Percentiles rank a stretch among this genome's conserved stretches.
These are phyloP conservation scores for Nomada fucata DNA, from an alignment of 2,888 invertebrate genomes.

Conservation along the genomic window DNA sequence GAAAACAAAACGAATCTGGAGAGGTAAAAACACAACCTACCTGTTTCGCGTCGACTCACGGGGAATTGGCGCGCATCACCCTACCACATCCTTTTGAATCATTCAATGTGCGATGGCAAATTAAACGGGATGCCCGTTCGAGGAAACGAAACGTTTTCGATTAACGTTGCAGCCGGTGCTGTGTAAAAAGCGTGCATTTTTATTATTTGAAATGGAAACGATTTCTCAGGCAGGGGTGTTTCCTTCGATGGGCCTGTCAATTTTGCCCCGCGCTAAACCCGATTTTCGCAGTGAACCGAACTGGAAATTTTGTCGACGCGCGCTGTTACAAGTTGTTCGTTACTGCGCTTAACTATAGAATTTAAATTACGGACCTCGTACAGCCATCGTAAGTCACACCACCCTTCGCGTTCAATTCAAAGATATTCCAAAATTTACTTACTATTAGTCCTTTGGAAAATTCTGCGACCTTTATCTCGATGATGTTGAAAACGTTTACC, in stretches of 20 bases:
- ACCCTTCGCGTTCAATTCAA: neutral
- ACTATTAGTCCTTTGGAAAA: neutral
- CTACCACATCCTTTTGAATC: slow-evolving; percentile 2
- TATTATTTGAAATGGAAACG: too few species aligned
- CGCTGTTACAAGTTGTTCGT: too few species aligned
- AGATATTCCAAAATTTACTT: neutral
- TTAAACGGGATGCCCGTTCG: neutral
- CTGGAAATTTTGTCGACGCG: too few species aligned
- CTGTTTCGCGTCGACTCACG: slow-evolving; percentile 10
- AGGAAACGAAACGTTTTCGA: neutral
- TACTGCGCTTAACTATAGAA: too few species aligned
- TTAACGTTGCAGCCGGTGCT: too few species aligned
- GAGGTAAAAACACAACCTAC: slow-evolving; percentile 1
- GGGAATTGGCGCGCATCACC: slow-evolving; percentile 30
- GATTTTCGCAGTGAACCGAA: too few species aligned
- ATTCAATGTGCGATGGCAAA: neutral
- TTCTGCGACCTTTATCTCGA: too few species aligned
- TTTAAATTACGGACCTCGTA: neutral
- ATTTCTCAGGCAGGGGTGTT: too few species aligned
- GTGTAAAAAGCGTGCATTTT: too few species aligned
- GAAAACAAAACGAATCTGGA: neutral
- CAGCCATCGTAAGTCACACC: neutral
- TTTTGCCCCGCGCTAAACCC: too few species aligned
- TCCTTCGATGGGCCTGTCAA: too few species aligned
- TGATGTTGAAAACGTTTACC: too few species aligned